Percentiles rank a stretch among this genome's conserved stretches.
Conservation (phyloP, 1,140 invertebrate genomes). For the Drosophila yakuba region DNA sequence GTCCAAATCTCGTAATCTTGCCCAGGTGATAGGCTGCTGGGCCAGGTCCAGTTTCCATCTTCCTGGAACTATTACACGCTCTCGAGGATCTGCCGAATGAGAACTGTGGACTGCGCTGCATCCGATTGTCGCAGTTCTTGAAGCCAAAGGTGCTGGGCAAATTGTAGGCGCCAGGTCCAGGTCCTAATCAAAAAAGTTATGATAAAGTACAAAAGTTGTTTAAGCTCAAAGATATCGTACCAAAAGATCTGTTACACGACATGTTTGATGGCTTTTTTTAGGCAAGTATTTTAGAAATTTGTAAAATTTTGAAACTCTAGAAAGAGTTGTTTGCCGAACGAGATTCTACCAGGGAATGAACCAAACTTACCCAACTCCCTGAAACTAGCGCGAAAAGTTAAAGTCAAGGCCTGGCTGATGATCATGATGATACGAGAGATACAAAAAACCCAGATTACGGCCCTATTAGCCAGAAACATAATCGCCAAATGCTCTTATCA, state of each 20-base stretch:
- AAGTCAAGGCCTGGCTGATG: constrained; percentile 21
- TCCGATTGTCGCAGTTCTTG: background rate
- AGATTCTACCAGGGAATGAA: constrained; percentile 1
- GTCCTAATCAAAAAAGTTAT: constrained; percentile 9
- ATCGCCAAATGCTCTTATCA: constrained; percentile 14
- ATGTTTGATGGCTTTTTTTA: constrained; percentile 7
- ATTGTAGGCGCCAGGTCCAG: constrained; percentile 44
- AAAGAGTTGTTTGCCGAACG: constrained; percentile 34
- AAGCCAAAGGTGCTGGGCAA: constrained; percentile 36
- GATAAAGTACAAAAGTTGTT: too few species aligned
- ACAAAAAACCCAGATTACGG: constrained; percentile 4
- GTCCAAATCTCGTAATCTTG: constrained; percentile 23
- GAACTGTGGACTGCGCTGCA: constrained; percentile 23
- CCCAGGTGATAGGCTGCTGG: constrained; percentile 33
- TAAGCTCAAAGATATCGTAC: background rate
- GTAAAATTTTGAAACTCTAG: constrained; percentile 9
- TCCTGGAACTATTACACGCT: constrained; percentile 5
- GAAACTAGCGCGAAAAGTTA: background rate
- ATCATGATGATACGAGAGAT: background rate
- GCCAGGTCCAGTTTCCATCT: constrained; percentile 11
- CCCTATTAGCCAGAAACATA: background rate
- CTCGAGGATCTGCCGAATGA: constrained; percentile 20
- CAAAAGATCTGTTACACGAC: constrained; percentile 11
- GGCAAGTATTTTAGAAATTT: background rate
- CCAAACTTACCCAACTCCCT: background rate